These are phyloP conservation scores for Thrips palmi DNA, from an alignment of 1,140 invertebrate species.

Conservation along the genomic window DNA sequence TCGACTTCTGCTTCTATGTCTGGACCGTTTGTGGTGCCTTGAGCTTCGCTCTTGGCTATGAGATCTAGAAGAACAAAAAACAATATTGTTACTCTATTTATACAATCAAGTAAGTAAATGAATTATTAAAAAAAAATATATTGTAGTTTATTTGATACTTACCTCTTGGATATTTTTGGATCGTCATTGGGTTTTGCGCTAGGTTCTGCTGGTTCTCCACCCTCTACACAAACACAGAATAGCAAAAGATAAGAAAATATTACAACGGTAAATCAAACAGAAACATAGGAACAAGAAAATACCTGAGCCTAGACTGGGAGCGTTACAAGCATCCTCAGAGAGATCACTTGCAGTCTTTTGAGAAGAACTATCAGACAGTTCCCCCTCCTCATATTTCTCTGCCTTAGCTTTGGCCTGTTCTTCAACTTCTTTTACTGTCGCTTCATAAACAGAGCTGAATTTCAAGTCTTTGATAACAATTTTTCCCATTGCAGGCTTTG, in stretches of 20 bases:
- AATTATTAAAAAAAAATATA: too few relatives aligned
- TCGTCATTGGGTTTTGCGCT: too few relatives aligned
- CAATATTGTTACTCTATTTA: slow-evolving; percentile 25
- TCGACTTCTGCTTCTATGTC: slow-evolving; percentile 24
- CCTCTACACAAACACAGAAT: too few relatives aligned
- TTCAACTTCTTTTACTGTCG: slow-evolving; percentile 42
- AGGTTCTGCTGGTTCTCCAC: too few relatives aligned
- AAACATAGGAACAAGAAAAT: slow-evolving; percentile 14
- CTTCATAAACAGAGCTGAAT: slow-evolving; percentile 41
- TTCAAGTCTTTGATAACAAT: slow-evolving; percentile 45
- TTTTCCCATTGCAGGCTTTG: slow-evolving; percentile 22
- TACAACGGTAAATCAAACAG: slow-evolving; percentile 7
- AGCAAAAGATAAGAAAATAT: too few relatives aligned
- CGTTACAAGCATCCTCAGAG: slow-evolving; percentile 22
- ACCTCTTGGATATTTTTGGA: too few relatives aligned
- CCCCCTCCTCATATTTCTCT: slow-evolving; percentile 40
- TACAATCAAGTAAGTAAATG: slow-evolving; percentile 15
- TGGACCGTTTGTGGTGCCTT: slow-evolving; percentile 21
- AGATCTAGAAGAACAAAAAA: slow-evolving; percentile 28
- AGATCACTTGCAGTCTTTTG: slow-evolving; percentile 24
- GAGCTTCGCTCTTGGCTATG: slow-evolving; percentile 17
- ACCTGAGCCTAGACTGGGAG: slow-evolving; percentile 14
- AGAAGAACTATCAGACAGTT: slow-evolving; percentile 35
- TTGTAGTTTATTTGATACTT: too few relatives aligned
- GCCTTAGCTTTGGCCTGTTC: slow-evolving; percentile 38